Conservation (phyloP, 2,888 invertebrate species). For the Agrotis exclamationis region DNA sequence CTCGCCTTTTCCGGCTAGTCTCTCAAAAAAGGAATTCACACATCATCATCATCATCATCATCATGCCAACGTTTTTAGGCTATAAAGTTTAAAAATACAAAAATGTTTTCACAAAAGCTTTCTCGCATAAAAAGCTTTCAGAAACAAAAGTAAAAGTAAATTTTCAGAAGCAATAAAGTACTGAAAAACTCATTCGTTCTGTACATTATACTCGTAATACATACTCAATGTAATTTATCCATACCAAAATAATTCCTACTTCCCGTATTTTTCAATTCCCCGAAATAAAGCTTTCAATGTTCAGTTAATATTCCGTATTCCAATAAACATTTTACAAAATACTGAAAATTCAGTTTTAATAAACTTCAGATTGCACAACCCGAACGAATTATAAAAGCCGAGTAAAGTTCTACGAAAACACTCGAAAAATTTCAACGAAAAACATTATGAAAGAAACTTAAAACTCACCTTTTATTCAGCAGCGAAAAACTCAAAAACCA, state of each 20-base stretch:
- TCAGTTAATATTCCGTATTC: not conserved
- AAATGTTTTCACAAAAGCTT: conserved; percentile 1
- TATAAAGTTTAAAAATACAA: no score
- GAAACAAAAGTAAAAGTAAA: no score
- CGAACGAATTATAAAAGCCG: not conserved
- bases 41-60: no score
- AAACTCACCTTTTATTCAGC: conserved; percentile 44
- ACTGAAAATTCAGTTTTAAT: not conserved
- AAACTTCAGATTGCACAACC: not conserved
- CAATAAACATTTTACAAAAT: not conserved
- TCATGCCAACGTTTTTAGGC: no score
- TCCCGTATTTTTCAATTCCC: not conserved
- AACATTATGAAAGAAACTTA: not conserved
- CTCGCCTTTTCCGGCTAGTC: no score
- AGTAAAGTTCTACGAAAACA: not conserved
- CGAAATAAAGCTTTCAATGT: not conserved
- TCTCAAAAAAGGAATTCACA: no score
- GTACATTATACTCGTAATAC: not conserved
- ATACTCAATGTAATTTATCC: not conserved
- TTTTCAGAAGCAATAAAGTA: no score
- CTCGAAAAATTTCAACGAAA: not conserved
- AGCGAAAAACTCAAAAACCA: conserved; percentile 35
- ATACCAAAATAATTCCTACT: not conserved
- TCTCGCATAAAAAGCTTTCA: not conserved
- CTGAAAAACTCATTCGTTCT: not conserved